These are phyloP conservation scores for Dryobota labecula DNA, from an alignment of 2,888 invertebrate species.

Conservation along the genomic window DNA sequence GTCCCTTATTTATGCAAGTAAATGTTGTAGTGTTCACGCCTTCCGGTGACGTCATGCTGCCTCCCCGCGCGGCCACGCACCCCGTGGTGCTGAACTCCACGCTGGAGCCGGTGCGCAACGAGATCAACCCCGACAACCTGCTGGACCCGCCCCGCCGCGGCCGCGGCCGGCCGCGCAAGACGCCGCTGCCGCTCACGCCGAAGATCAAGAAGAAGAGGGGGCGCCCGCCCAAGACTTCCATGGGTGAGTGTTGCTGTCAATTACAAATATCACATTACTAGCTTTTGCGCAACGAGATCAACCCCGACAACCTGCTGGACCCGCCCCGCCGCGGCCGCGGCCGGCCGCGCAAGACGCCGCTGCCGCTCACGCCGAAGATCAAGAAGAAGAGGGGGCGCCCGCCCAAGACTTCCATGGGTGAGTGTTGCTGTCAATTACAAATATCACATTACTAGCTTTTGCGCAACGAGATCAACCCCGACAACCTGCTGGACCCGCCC, in stretches of 20 bases:
- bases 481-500: conserved; percentile 79
- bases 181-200: conserved; percentile 86
- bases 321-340: conserved; percentile 87
- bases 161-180: conserved; percentile 90
- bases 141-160: conserved; percentile 83
- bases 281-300: conserved; percentile 74
- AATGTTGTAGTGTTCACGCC: conserved; percentile 80
- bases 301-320: conserved; percentile 72
- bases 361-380: conserved; percentile 86
- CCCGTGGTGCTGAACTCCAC: conserved; percentile 75
- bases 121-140: conserved; percentile 70
- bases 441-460: no score
- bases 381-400: conserved; percentile 87
- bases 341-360: conserved; percentile 89
- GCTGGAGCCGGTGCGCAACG: conserved; percentile 74
- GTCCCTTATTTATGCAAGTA: not conserved
- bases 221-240: conserved; percentile 87
- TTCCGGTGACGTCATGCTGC: conserved; percentile 88
- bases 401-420: conserved; percentile 88
- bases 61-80: conserved; percentile 74
- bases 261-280: no score
- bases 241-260: conserved; percentile 83
- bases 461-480: conserved; percentile 71
- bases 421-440: no score
- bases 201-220: conserved; percentile 87